These are phyloP conservation scores for Liopterus haemorrhoidalis DNA, from an alignment of 2,888 invertebrate genomes.

Conservation along the genomic window DNA sequence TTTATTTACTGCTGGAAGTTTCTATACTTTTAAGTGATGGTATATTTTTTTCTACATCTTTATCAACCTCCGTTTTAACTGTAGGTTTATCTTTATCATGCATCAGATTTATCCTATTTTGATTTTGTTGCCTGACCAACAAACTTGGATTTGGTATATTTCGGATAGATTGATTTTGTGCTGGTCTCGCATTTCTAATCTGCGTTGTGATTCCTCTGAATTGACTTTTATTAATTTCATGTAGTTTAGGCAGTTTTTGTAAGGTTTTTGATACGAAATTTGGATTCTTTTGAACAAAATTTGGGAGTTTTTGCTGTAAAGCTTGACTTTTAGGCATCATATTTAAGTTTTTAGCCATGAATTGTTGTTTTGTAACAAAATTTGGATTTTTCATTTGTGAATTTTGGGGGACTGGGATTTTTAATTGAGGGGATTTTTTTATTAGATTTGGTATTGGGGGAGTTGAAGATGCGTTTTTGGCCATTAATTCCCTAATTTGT, in stretches of 20 bases:
- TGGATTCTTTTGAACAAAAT: conserved; percentile 10
- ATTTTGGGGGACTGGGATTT: conserved; percentile 7
- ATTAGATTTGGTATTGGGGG: conserved; percentile 14
- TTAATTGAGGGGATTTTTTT: conserved; percentile 3
- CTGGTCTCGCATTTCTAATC: conserved; percentile 39
- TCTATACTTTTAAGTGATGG: too few species aligned
- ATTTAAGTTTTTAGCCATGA: conserved; percentile 6
- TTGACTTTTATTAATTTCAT: conserved; percentile 45
- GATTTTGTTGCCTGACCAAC: conserved; percentile 52
- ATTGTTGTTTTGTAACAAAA: conserved; percentile 2
- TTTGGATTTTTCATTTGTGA: conserved; percentile 4
- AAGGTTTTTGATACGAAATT: conserved; percentile 28
- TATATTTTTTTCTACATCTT: too few species aligned
- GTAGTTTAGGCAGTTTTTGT: conserved; percentile 45
- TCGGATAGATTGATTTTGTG: conserved; percentile 54
- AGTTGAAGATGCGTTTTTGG: conserved; percentile 8
- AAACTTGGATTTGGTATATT: conserved; percentile 61
- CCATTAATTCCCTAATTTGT: conserved; percentile 37
- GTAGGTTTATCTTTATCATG: conserved; percentile 15
- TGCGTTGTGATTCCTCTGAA: conserved; percentile 37
- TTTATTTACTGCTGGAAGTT: too few species aligned
- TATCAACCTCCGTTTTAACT: too few species aligned
- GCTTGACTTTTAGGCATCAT: conserved; percentile 6
- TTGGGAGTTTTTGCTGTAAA: not conserved
- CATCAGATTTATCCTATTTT: conserved; percentile 39